phyloP scores from a whole-genome alignment of 2,113 vertebrate genomes.

The Meles meles region DNA sequence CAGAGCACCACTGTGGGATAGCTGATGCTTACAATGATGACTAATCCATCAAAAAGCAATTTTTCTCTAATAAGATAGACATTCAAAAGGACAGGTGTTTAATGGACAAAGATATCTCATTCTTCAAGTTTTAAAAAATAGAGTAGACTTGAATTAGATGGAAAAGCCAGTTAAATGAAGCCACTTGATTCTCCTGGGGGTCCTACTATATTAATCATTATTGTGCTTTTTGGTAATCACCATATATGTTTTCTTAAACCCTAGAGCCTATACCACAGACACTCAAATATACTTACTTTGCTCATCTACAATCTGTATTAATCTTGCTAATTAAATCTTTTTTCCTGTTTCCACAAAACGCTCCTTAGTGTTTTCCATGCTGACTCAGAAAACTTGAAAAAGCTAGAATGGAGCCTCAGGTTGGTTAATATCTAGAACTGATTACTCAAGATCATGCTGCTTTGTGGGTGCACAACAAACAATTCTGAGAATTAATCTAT shows the following conservation, averaged over 20 bases:
- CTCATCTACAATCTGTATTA: neutral
- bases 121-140: neutral
- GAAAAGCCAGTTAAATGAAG: neutral
- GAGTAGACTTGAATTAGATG: neutral
- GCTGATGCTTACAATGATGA: neutral
- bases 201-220: neutral
- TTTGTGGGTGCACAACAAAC: neutral
- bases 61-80: neutral
- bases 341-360: neutral
- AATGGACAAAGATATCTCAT: neutral
- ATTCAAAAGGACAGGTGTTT: neutral
- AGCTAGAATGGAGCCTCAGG: neutral
- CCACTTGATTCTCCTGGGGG: neutral
- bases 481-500: neutral
- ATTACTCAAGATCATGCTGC: neutral
- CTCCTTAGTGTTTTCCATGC: neutral
- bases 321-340: neutral
- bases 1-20: neutral
- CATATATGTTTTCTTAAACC: neutral
- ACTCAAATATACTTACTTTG: neutral
- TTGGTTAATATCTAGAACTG: constrained; percentile 1
- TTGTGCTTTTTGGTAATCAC: neutral
- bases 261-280: neutral
- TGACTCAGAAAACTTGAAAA: constrained; percentile 16
- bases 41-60: neutral